Base-by-base conservation (phyloP, 2,797 vertebrate genomes). In the Poecilia wingei region DNA sequence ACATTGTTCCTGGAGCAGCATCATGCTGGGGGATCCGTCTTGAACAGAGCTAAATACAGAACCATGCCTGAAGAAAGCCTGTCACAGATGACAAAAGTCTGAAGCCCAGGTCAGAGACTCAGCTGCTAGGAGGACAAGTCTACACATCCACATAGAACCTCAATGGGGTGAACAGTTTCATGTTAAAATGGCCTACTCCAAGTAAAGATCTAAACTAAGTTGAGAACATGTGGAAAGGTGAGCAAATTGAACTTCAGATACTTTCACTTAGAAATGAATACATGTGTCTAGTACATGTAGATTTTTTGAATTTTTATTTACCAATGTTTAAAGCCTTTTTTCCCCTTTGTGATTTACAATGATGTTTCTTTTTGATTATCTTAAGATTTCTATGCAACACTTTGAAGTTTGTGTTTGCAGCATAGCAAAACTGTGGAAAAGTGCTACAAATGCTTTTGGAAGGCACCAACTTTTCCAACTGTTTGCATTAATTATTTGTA, bases 401-500 rank as follows among this genome's bases (percentile, higher is more conserved):
- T 13, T 10, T 28, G 4, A 59, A 28, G 57, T 31, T 61, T 59
- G 13, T 31, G 57, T 59, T 16, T 33, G 13, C 28, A 61, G 25
- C 18, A 36, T 20, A n/a, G 20, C 16, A 64, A 64, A 36, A 33
- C 28, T 18, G 61, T 33, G 61, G 33, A 36, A 64, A 64, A 64
- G 61, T 18, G 61, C 61, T 33, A 20, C 18, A 16, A 64, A 36
- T 64, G 8, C 12, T 8, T 64, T 64, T 36, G 31, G 33, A 64
- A 25, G 33, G 16, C 7, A 20, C 31, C 20, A 70, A 41, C 69
- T 45, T 22, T 41, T 53, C 49, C 43, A 64, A 61, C 33, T 0
- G 4, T 36, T 43, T 69, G 55, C 59, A 72, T 81, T 72, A 80
- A 83, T 79, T 47, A 51, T 49, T 41, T 72, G 28, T 31, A 75